Base-by-base conservation (phyloP, 2,797 vertebrate species). In the Molossus molossus region DNA sequence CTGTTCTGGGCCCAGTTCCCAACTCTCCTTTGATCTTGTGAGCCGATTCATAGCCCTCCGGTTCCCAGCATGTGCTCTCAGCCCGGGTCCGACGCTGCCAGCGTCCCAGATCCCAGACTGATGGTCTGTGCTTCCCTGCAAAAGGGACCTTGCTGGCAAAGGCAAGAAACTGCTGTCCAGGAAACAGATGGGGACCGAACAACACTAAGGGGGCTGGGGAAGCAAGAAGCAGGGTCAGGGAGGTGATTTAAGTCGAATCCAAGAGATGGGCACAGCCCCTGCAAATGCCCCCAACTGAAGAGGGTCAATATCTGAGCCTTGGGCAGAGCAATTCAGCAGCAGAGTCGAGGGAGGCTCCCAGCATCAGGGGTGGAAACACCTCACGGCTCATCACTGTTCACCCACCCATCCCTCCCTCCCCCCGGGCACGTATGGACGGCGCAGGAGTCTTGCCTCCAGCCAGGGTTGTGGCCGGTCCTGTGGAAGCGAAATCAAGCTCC, bases 401-500 rank as follows among this genome's bases (percentile, higher is more conserved):
- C 3, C 12, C 4, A 21, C 1, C 20, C 5, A 7, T 7, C 29
- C n/a, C 0, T 20, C n/a, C 45, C 25, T 15, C 50, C 23, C 12
- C n/a, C 40, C 11, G 40, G 13, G 37, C 53, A 84, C 58, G 25
- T 48, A 48, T 45, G 79, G 45, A 70, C 6, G 14, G 33, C n/a
- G 15, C 11, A 77, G 81, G 65, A 69, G 75, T 84, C 29, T 18
- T 40, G 64, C 13, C 40, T 53, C 6, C 15, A 67, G 37, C 57
- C 70, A 87, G 14, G 64, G 21, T 50, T 57, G 55, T 81, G 20
- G 77, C 10, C 12, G 11, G 25, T 27, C 40, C 29, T 76, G 0
- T 8, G 29, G 67, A 57, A 60, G 92, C 75, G 91, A 92, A 91
- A 64, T 9, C 65, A 79, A 21, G 72, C 33, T 81, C 60, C 55